Conservation (phyloP, 1,140 invertebrate species). For the Andrena cerasifolii region DNA sequence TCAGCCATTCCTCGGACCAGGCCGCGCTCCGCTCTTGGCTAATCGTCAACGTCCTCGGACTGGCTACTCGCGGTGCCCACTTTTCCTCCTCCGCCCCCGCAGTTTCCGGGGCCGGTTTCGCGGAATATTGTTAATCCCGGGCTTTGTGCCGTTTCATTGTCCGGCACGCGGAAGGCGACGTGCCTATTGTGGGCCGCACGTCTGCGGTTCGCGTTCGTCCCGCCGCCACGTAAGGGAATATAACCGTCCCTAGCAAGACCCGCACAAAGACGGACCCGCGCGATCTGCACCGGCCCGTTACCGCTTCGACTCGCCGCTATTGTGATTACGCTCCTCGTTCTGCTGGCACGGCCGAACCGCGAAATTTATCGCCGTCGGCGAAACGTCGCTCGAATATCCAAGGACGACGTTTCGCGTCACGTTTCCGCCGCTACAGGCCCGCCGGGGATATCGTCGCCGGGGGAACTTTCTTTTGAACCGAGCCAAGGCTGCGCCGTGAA, state of each 20-base stretch:
- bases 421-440: constrained; percentile 41
- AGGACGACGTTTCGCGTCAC: constrained; percentile 31
- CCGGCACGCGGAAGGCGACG: constrained; percentile 47
- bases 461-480: constrained; percentile 24
- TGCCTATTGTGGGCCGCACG: constrained; percentile 49
- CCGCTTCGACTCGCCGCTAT: constrained; percentile 33
- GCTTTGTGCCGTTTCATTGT: constrained; percentile 57
- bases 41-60: neutral
- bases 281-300: neutral
- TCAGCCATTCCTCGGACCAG: no score
- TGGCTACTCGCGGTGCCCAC: neutral
- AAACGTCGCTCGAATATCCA: constrained; percentile 44
- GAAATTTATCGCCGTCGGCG: constrained; percentile 47
- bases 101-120: constrained; percentile 14
- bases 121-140: constrained; percentile 61
- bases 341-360: constrained; percentile 23
- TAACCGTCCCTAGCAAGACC: constrained; percentile 13
- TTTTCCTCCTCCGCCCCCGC: constrained; percentile 10
- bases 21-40: neutral
- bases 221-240: constrained; percentile 30
- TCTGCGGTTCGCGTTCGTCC: constrained; percentile 17
- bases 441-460: constrained; percentile 38
- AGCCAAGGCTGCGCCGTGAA: neutral
- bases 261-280: constrained; percentile 25
- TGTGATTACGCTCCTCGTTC: constrained; percentile 29